Base-by-base conservation (phyloP, 2,888 invertebrate species). In the Watsonalla cultraria region DNA sequence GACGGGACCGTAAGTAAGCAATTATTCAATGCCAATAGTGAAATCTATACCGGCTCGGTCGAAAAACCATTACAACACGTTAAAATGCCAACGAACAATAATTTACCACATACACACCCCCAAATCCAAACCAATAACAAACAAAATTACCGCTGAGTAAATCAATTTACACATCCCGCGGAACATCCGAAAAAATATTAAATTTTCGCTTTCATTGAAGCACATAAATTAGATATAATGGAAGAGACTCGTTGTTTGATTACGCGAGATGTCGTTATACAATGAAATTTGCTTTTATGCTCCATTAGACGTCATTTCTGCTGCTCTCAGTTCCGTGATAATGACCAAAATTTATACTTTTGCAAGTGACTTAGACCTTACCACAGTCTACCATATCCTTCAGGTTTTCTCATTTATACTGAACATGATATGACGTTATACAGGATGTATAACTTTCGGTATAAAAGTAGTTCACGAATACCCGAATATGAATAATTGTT, bases 241-340 rank as follows among this genome's bases (percentile, higher is more conserved):
- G 37, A 35, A 37, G 37, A 49, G 49, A 50, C 53, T 54, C 51
- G 54, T 53, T 53, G 46, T 55, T 58, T 45, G 46, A 54, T 51
- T 54, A 34, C 45, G 61, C 54, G 54, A 58, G 53, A 50, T 56
- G 58, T 60, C 60, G 58, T 65, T 62, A 49, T 50, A 46, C 54
- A 53, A 55, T 46, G 52, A 59, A 64, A 60, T 63, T 56, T 59
- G 52, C 58, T 64, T 68, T 66, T 58, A 60, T 57, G 52, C 56
- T 51, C 64, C 66, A 62, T 63, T 62, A 66, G 58, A 52, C 54
- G 56, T 57, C 57, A 55, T 58, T 54, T 53, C 54, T 52, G 52
- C 51, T 54, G 50, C 54, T 8, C 42, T 42, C 9, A 37, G 5
- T 42, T 42, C 11, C 42, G 42, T 42, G 42, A 42, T 42, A 11